These are phyloP conservation scores for Centropus unirufus DNA, from an alignment of 2,113 vertebrate genomes.

Conservation along the genomic window DNA sequence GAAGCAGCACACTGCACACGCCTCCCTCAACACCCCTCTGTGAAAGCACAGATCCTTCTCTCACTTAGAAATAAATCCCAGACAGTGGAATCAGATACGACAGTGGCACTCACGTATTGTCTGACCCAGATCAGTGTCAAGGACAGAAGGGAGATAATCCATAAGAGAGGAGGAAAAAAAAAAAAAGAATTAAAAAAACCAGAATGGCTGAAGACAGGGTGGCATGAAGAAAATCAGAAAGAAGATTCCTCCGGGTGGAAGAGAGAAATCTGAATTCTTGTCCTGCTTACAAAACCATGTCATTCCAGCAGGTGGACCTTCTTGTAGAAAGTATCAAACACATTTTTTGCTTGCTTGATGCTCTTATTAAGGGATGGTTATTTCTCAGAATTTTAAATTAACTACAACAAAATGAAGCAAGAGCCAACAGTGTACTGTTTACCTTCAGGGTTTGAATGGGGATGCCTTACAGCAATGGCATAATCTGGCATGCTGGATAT, in stretches of 20 bases:
- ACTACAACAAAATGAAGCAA: neutral
- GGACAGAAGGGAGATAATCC: neutral
- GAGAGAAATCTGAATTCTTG: neutral
- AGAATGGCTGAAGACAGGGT: too few relatives aligned
- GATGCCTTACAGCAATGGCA: neutral
- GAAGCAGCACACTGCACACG: fast-evolving
- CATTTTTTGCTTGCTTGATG: neutral
- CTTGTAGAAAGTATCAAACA: neutral
- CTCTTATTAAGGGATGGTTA: neutral
- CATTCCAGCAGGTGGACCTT: neutral
- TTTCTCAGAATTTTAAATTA: conserved; percentile 14
- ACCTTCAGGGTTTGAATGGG: neutral
- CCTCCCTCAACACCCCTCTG: neutral
- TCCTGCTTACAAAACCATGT: fast-evolving
- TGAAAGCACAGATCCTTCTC: neutral
- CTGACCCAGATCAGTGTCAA: neutral
- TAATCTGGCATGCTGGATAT: neutral
- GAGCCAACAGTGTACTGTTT: neutral
- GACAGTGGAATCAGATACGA: neutral
- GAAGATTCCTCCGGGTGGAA: neutral
- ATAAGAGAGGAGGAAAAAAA: neutral
- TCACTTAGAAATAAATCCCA: neutral
- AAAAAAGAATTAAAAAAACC: neutral
- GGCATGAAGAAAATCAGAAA: neutral
- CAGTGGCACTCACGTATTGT: neutral